Evolutionary conservation across 2,113 vertebrate species (phyloP), one percentile per base, ranked within the genome.

Genomic region (Carlito syrichta): DNA sequence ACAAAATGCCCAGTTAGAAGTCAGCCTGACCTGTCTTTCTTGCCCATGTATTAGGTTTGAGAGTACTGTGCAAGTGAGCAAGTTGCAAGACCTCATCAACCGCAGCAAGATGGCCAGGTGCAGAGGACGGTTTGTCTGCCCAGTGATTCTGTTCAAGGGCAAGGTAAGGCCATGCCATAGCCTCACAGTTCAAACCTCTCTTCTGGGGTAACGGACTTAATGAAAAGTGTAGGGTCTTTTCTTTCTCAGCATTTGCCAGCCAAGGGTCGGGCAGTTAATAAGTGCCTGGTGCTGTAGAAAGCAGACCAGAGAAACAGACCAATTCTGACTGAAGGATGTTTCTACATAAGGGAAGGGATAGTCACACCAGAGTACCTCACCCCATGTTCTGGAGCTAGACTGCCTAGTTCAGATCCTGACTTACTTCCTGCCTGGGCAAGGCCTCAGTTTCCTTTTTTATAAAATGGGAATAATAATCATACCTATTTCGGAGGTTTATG

Each of bases 121-220:
- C 97, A 98, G 99, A 98, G 99, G 99, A 77, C 98, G 99, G 76
- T 99, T 99, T 62, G 99, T 99, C 89, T 99, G 99, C 97, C 99
- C 99, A 0, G 99, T 99, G 98, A 99, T 99, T 97, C 99, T 99
- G 68, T 99, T 99, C 98, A 99, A 99, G 78, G 99, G 99, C 98
- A 99, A 99, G 99, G 99, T 99, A 98, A 99, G 94, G 71, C 77
- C 63, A n/a, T 0, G 0, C 35, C 1, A 1, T 52, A 68, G 27
- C 76, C 40, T 79, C 22, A 5, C 6, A 12, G 35, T 73, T 40
- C 16, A 20, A 63, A 8, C 43, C 23, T 30, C 3, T 73, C 45
- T 68, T 35, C 16, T 68, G 11, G 43, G 45, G 2, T 45, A 54
- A n/a, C 30, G 54, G 56, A 25, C 40, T 91, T 69, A 50, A 66